Conservation (phyloP, 1,140 invertebrate genomes). For the Metaphire vulgaris region DNA sequence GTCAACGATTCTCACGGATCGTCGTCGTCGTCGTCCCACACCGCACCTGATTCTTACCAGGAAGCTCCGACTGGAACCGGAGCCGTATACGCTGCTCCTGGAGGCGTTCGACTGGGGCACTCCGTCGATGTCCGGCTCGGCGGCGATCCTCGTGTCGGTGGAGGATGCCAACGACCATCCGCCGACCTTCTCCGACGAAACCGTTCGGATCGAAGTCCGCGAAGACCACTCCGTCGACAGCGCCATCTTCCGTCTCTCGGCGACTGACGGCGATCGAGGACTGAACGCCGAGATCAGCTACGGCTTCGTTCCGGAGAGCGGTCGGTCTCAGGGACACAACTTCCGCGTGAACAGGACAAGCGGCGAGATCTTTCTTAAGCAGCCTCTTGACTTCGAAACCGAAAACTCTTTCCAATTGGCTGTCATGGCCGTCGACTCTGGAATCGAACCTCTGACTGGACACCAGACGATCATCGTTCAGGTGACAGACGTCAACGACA, state of each 20-base stretch:
- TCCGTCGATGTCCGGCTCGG: slow-evolving; percentile 56
- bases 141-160: slow-evolving; percentile 63
- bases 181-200: slow-evolving; percentile 69
- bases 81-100: background rate
- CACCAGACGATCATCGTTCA: slow-evolving; percentile 7
- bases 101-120: slow-evolving; percentile 18
- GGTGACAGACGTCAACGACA: slow-evolving; percentile 18
- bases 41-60: background rate
- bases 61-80: background rate
- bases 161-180: slow-evolving; percentile 69
- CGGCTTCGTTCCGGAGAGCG: background rate
- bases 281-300: slow-evolving; percentile 16
- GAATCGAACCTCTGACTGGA: slow-evolving; percentile 6
- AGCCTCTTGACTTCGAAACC: slow-evolving; percentile 3
- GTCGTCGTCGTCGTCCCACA: background rate
- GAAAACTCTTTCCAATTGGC: slow-evolving; percentile 6
- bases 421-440: slow-evolving; percentile 10
- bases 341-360: background rate
- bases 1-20: slow-evolving; percentile 6
- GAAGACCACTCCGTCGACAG: slow-evolving; percentile 56
- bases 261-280: slow-evolving; percentile 75
- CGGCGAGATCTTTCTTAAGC: slow-evolving; percentile 4
- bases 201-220: slow-evolving; percentile 68
- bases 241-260: slow-evolving; percentile 50
- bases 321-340: background rate